phyloP scores from a whole-genome alignment of 2,888 invertebrate genomes.

The Punctoribates punctum region DNA sequence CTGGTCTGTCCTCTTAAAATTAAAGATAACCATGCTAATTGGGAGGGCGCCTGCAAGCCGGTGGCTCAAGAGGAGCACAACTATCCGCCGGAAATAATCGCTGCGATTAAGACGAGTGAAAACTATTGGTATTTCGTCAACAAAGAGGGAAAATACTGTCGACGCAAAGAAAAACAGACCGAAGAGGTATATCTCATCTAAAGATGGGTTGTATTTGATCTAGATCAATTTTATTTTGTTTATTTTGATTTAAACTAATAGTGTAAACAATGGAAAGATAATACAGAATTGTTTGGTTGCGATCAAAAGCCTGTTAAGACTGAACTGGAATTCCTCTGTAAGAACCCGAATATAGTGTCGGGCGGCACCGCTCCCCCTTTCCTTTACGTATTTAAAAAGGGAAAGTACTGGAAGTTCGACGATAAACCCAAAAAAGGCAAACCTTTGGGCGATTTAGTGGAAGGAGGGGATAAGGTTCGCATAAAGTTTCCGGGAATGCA shows the following conservation, averaged over 20 bases:
- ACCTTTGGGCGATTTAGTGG: constrained; percentile 3
- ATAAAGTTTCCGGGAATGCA: not conserved
- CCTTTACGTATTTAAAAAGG: not conserved
- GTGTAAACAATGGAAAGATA: constrained; percentile 9
- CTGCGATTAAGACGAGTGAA: not conserved
- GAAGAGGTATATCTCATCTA: too few relatives aligned
- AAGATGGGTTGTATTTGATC: too few relatives aligned
- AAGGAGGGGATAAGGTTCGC: not conserved
- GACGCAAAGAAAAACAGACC: not conserved
- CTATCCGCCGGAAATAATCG: constrained; percentile 17
- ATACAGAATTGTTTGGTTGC: constrained; percentile 15
- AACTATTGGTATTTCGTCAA: constrained; percentile 13
- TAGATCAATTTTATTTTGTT: not conserved
- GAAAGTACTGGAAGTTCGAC: constrained; percentile 33
- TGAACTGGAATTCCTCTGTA: constrained; percentile 1
- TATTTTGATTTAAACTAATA: not conserved
- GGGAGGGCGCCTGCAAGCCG: not conserved
- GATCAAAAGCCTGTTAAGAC: not conserved
- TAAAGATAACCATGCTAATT: not conserved
- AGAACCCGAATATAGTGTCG: not conserved
- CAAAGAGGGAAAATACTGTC: not conserved
- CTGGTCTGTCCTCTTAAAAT: not conserved
- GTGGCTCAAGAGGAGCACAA: not conserved
- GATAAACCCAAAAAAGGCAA: not conserved
- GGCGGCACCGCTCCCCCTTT: not conserved